phyloP scores from a whole-genome alignment of 2,888 invertebrate genomes.

The Meandrusa payeni region DNA sequence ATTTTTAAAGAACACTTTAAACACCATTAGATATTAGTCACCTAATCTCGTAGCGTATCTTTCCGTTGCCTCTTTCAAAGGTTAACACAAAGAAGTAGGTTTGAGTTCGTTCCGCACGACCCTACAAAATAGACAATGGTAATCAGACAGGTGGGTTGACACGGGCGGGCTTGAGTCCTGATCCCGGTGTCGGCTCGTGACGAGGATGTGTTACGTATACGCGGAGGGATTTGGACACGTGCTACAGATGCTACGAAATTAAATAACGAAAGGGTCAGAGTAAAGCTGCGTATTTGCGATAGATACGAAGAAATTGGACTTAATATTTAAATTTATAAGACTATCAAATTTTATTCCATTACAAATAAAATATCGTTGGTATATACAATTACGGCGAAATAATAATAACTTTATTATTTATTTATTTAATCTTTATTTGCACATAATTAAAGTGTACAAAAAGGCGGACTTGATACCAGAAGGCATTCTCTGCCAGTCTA shows the following conservation, averaged over 20 bases:
- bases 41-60: slow-evolving; percentile 59
- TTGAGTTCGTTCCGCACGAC: slow-evolving; percentile 66
- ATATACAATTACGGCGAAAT: no score
- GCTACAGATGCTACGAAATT: slow-evolving; percentile 28
- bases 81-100: slow-evolving; percentile 71
- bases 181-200: slow-evolving; percentile 18
- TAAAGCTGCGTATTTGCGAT: no score
- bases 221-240: slow-evolving; percentile 15
- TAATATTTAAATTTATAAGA: no score
- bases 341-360: no score
- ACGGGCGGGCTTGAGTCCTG: slow-evolving; percentile 41
- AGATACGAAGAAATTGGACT: no score
- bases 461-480: no score
- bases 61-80: slow-evolving; percentile 67
- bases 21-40: slow-evolving; percentile 53
- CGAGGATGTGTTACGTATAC: slow-evolving; percentile 19
- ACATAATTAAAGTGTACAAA: no score
- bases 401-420: no score
- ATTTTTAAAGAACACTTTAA: slow-evolving; percentile 25
- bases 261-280: slow-evolving; percentile 28
- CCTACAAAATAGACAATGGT: slow-evolving; percentile 71
- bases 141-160: slow-evolving; percentile 77
- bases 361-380: no score
- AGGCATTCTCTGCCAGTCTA: no score
- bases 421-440: no score